phyloP scores from a whole-genome alignment of 2,797 vertebrate genomes.

The Labroides dimidiatus region DNA sequence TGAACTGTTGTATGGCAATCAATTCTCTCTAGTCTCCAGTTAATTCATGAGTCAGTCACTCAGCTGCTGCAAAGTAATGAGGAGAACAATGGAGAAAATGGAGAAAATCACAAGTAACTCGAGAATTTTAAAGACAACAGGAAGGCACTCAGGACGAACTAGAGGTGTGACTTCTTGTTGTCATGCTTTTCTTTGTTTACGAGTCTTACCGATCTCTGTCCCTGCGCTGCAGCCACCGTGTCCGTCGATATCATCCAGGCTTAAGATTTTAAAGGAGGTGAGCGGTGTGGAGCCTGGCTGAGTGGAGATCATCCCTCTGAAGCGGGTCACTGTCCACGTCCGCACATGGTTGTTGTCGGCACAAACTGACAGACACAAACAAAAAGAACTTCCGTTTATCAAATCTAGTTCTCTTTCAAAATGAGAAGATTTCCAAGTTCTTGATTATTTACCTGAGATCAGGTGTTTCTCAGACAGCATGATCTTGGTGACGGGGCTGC shows the following conservation, averaged over 20 bases:
- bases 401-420: too few species aligned
- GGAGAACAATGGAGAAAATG: too few species aligned
- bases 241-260: conserved; percentile 88
- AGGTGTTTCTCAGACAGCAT: conserved; percentile 96
- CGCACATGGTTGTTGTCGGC: conserved; percentile 94
- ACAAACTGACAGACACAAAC: conserved; percentile 81
- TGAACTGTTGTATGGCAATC: too few species aligned
- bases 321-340: conserved; percentile 93
- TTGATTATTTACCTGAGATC: conserved; percentile 63
- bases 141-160: too few species aligned
- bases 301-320: conserved; percentile 95
- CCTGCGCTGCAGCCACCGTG: conserved; percentile 90
- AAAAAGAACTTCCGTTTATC: too few species aligned
- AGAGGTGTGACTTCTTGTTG: too few species aligned
- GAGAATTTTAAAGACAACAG: too few species aligned
- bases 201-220: conserved; percentile 88
- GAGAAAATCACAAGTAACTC: too few species aligned
- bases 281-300: conserved; percentile 93
- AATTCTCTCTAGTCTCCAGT: too few species aligned
- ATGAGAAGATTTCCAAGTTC: too few species aligned
- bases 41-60: too few species aligned
- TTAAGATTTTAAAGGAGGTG: conserved; percentile 93
- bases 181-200: background rate
- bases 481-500: conserved; percentile 93
- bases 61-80: too few species aligned